Conservation (phyloP, 2,797 vertebrate genomes). For the Antennarius maculatus region DNA sequence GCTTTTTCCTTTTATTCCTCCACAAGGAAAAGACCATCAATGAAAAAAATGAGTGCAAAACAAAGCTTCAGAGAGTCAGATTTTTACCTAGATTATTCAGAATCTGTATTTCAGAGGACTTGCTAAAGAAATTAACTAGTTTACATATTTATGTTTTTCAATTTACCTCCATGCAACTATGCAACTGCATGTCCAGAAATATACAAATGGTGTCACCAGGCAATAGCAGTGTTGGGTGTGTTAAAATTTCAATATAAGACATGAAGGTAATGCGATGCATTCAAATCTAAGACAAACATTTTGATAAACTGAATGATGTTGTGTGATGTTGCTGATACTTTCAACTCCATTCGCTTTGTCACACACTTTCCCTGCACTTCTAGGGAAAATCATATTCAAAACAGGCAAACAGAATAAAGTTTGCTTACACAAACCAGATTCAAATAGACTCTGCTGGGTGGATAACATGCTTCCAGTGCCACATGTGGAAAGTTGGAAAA, state of each 20-base stretch:
- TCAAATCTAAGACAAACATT: constrained; percentile 2
- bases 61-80: not conserved
- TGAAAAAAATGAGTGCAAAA: constrained; percentile 1
- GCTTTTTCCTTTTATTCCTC: constrained; percentile 6
- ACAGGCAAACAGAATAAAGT: constrained; percentile 32
- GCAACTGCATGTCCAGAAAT: not conserved
- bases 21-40: not conserved
- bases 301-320: constrained; percentile 9
- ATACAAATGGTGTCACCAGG: not conserved
- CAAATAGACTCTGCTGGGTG: constrained; percentile 31
- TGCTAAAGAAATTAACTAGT: not conserved
- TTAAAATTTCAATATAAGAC: not conserved
- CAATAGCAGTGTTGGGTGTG: not conserved
- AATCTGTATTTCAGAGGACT: not conserved
- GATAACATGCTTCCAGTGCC: constrained; percentile 25
- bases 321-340: not conserved
- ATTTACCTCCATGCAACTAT: not conserved
- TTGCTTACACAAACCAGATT: constrained; percentile 44
- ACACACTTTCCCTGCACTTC: constrained; percentile 6
- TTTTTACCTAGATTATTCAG: constrained; percentile 9
- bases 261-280: constrained; percentile 7
- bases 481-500: constrained; percentile 47
- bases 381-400: constrained; percentile 45
- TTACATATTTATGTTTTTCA: not conserved
- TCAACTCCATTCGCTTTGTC: not conserved